Evolutionary conservation across 2,113 vertebrate genomes (phyloP), one percentile per base, ranked within the genome.

Genomic region (Ahaetulla prasina): DNA sequence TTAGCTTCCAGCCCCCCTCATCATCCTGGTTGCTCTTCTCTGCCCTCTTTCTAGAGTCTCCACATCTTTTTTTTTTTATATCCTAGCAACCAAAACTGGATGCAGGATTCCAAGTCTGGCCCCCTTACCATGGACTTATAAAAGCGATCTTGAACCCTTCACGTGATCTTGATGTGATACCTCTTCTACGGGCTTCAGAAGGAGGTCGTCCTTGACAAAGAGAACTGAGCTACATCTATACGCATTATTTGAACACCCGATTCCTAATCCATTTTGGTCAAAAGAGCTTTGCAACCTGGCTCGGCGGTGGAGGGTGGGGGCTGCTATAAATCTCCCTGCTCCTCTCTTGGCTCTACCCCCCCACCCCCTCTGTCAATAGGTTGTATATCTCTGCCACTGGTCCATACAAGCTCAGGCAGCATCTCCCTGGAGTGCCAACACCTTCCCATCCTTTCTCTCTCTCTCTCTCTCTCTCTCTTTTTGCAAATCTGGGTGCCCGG

Each of bases 401-500:
- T 22, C 35, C 74, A 22, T 35, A 80, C 39, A 18, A 80, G 35
- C 35, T 35, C 35, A 39, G 16, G 18, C 35, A 80, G 74, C 18
- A 39, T 18, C 63, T 43, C 68, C 35, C 68, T 8, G 18, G 35
- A 9, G 16, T 39, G 74, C 35, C 74, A 16, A 8, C 50, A 39
- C 39, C 25, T 20, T n/a, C 1, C 89, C 30, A 25, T 52, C 88
- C 68, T 45, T 39, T 53, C 60, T 57, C 54, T 55, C 0, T 54
- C 54, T 55, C 54, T 22, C 1, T 55, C 54, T 53, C 1, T 53
- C 14, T 53, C 52, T 47, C 5, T 50, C 1, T 25, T 10, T 68
- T 68, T 92, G 91, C 93, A 89, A 53, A 80, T 60, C 89, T 63
- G 89, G 91, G 60, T 84, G 87, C 63, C 89, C 25, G 49, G 90